Evolutionary conservation across 2,888 invertebrate species (phyloP).

Genomic region (Drosophila subsilvestris): DNA sequence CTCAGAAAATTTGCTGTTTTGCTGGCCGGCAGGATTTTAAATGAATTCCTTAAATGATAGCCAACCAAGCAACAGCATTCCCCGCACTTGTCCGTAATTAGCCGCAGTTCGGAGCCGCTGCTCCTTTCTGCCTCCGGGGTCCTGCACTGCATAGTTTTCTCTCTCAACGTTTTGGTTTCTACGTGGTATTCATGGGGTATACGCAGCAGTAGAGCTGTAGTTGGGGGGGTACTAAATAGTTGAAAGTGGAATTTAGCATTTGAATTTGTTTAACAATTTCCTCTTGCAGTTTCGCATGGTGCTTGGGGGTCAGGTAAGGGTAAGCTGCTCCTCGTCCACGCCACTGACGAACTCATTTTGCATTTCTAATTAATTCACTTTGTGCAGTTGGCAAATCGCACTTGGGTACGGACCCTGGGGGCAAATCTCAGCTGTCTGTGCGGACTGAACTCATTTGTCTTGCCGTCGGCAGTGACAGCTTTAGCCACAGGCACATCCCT

Average conservation of each 20-base stretch:
- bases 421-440: constrained; percentile 25
- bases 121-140: not conserved
- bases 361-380: constrained; percentile 65
- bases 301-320: not conserved
- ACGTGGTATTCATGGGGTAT: not conserved
- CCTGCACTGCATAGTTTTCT: not conserved
- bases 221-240: not conserved
- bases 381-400: constrained; percentile 51
- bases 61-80: constrained; percentile 23
- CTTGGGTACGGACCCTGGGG: constrained; percentile 18
- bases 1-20: constrained; percentile 15
- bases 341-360: constrained; percentile 38
- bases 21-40: constrained; percentile 28
- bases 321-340: not conserved
- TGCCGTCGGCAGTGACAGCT: constrained; percentile 7
- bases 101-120: constrained; percentile 35
- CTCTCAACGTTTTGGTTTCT: too few relatives aligned
- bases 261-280: constrained; percentile 2
- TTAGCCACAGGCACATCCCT: not conserved
- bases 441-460: constrained; percentile 63
- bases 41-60: constrained; percentile 38
- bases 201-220: not conserved
- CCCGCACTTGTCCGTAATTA: constrained; percentile 35
- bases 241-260: not conserved
- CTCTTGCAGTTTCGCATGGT: not conserved